Conservation (phyloP, 2,888 invertebrate genomes). For the Drosophila putrida region DNA sequence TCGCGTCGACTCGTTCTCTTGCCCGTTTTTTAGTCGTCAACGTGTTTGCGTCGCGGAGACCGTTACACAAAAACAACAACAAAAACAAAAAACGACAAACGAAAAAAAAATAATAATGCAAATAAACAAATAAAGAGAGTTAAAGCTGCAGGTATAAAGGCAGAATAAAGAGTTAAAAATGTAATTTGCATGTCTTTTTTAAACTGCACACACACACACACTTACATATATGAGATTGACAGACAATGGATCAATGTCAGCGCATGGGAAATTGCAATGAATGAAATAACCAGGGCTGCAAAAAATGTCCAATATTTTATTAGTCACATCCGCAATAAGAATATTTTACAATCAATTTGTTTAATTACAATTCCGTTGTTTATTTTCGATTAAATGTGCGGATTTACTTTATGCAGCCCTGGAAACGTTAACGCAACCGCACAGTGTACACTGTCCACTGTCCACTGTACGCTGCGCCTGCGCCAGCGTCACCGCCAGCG, state of each 20-base stretch:
- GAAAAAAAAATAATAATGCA: slow-evolving; percentile 1
- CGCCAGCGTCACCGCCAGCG: too few relatives aligned
- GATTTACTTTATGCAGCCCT: slow-evolving; percentile 12
- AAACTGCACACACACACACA: slow-evolving; percentile 36
- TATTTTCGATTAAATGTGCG: neutral
- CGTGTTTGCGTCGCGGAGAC: slow-evolving; percentile 54
- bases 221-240: slow-evolving; percentile 11
- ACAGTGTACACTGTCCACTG: neutral
- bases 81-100: slow-evolving; percentile 7
- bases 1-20: slow-evolving; percentile 45
- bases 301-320: neutral
- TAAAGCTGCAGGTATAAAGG: slow-evolving; percentile 30
- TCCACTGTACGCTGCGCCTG: neutral
- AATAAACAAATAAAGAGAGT: slow-evolving; percentile 15
- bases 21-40: slow-evolving; percentile 34
- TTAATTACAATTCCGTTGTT: neutral
- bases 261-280: slow-evolving; percentile 55
- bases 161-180: slow-evolving; percentile 48
- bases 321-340: neutral
- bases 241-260: slow-evolving; percentile 64
- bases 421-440: slow-evolving; percentile 4
- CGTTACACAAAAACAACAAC: slow-evolving; percentile 44
- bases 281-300: slow-evolving; percentile 51
- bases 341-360: neutral
- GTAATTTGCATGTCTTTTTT: slow-evolving; percentile 54